Base-by-base conservation (phyloP, 1,140 invertebrate species). In the Probaryconus sp. region DNA sequence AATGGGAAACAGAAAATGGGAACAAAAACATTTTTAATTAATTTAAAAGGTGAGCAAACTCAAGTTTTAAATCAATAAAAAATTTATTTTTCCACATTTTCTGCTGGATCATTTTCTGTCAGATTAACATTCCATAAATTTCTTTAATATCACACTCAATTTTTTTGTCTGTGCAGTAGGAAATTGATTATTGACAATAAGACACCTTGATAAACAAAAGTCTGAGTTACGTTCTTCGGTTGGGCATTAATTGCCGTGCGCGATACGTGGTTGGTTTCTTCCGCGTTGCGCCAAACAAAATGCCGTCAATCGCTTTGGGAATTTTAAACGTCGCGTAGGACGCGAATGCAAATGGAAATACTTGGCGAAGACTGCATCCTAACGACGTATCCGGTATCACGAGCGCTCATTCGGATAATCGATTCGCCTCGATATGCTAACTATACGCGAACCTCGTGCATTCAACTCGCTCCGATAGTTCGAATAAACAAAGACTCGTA, bases 261-360 rank as follows among this genome's bases (percentile, higher is more conserved):
- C 28, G 28, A 3, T 2, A 30, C 10, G 9, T 30, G 9, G 1
- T 11, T 18, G 28, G 26, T 58, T 37, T 11, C 43, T 51, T 40
- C 51, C 43, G 43, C 51, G 26, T 35, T 35, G 33, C 10, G 33
- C 1, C 33, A 14, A 3, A 14, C 17, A 17, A 26, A 35, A 35
- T 21, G 26, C 45, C 60, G 60, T 61, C 70, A 67, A 61, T 73
- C 61, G 45, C 21, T n/a, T 5, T 21, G 26, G 26, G 70, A 67
- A 67, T 73, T 67, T 53, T 10, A 53, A 45, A 45, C 38, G 37
- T 7, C 26, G 58, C 68, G 58, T 50, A 64, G 60, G 68, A 47
- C 31, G 55, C 40, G 10, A 45, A 64, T 73, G 47, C 40, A 73
- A 67, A 73, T 73, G 70, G 61, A 60, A 65, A 73, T 73, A 48